A percentile compares a stretch with the other conserved stretches of the same genome.
Conservation (phyloP, 2,797 vertebrate species). For the Gadopsis bispinosus region DNA sequence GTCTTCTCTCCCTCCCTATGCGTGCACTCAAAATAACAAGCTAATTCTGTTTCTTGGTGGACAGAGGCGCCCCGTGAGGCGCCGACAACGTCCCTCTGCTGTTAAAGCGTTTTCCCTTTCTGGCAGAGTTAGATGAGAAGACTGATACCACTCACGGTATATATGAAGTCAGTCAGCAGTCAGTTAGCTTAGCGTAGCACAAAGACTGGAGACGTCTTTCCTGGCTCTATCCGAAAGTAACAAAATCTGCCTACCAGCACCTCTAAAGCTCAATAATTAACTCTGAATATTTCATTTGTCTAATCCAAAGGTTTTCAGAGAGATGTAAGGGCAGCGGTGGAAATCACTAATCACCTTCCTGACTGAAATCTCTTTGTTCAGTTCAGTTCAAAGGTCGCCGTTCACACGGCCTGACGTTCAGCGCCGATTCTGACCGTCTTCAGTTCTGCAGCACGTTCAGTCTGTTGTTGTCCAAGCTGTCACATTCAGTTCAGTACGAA, state of each 20-base stretch:
- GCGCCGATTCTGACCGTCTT: too few relatives aligned
- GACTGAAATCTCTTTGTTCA: background rate
- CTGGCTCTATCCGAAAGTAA: background rate
- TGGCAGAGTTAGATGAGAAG: background rate
- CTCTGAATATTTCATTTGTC: background rate
- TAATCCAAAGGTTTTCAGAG: background rate
- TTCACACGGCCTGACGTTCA: too few relatives aligned
- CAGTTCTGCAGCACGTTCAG: background rate
- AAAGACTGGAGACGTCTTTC: background rate
- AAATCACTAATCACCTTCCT: background rate
- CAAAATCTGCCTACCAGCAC: constrained; percentile 9
- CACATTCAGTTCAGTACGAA: constrained; percentile 1
- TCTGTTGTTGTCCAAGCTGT: background rate
- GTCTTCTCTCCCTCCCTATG: constrained; percentile 16
- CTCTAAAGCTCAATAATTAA: background rate
- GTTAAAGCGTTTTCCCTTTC: background rate
- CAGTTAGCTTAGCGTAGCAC: constrained; percentile 31
- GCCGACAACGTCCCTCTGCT: background rate
- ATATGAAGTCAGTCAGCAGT: constrained; percentile 5
- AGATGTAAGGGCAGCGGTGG: background rate
- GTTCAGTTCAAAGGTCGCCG: too few relatives aligned
- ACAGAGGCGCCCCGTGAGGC: constrained; percentile 2
- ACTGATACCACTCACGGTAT: background rate
- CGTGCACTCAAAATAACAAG: constrained; percentile 49
- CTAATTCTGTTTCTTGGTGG: constrained; percentile 38